Conservation (phyloP, 2,113 vertebrate species). For the Oreochromis aureus region DNA sequence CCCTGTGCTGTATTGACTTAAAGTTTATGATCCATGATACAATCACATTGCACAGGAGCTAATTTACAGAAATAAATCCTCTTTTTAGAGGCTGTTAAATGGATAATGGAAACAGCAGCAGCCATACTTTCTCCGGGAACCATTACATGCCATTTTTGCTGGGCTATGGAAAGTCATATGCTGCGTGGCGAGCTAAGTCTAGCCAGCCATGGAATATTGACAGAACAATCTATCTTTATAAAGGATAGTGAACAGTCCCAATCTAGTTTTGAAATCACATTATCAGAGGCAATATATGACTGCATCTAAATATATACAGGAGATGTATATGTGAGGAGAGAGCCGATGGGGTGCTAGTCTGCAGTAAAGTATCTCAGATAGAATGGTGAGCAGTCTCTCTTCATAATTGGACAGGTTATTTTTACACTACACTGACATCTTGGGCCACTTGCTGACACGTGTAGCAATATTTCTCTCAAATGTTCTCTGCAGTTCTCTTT, state of each 20-base stretch:
- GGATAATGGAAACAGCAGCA: slow-evolving; percentile 86
- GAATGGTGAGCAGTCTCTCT: slow-evolving; percentile 20
- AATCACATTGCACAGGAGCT: slow-evolving; percentile 84
- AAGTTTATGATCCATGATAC: slow-evolving; percentile 95
- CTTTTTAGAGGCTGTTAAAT: slow-evolving; percentile 94
- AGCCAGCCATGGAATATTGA: slow-evolving; percentile 89
- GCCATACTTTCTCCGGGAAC: slow-evolving; percentile 83
- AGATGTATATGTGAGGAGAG: slow-evolving; percentile 63
- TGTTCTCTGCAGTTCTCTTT: slow-evolving; percentile 57
- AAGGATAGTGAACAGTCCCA: slow-evolving; percentile 93
- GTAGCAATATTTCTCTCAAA: slow-evolving; percentile 72
- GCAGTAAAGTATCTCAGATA: slow-evolving; percentile 21
- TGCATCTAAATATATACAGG: slow-evolving; percentile 88
- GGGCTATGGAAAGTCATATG: slow-evolving; percentile 84
- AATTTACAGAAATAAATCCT: slow-evolving; percentile 94
- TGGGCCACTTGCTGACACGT: slow-evolving; percentile 76
- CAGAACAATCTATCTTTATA: slow-evolving; percentile 96
- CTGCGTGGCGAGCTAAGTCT: slow-evolving; percentile 79
- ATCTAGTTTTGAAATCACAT: slow-evolving; percentile 90
- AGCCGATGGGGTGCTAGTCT: not conserved
- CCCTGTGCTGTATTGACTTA: slow-evolving; percentile 88
- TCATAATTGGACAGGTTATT: slow-evolving; percentile 81
- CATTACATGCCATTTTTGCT: slow-evolving; percentile 88
- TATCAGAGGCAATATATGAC: slow-evolving; percentile 90
- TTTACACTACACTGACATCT: slow-evolving; percentile 78